Evolutionary conservation across 2,797 vertebrate genomes (phyloP).

Genomic region (Megaceryle alcyon): DNA sequence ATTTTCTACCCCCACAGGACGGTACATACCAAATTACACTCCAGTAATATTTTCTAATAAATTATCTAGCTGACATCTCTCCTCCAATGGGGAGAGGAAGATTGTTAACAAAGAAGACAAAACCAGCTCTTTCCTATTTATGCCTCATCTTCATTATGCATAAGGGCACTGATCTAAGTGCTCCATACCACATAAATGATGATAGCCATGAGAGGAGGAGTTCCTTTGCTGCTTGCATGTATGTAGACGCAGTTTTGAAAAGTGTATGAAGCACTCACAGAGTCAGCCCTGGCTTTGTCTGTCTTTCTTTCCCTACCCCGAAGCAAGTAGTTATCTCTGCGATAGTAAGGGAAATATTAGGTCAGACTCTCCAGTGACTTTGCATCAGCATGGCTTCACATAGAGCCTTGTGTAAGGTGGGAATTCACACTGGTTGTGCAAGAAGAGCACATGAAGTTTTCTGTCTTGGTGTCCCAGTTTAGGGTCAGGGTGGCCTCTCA

Average conservation of each 20-base stretch:
- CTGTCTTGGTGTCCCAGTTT: background rate
- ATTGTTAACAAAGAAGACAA: constrained; percentile 3
- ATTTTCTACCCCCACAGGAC: constrained; percentile 43
- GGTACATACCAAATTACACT: background rate
- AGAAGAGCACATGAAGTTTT: background rate
- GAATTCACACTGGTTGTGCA: background rate
- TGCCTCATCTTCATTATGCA: background rate
- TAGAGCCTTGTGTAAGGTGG: background rate
- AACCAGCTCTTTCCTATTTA: background rate
- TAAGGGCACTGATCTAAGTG: background rate
- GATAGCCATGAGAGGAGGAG: background rate
- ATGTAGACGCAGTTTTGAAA: background rate
- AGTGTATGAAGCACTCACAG: rapidly evolving
- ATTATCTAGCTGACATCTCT: background rate
- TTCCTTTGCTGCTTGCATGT: background rate
- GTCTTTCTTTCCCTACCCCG: background rate
- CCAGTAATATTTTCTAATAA: constrained; percentile 27
- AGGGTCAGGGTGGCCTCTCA: too few species aligned
- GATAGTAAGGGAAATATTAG: background rate
- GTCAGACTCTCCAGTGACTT: background rate
- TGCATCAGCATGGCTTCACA: background rate
- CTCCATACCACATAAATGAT: background rate
- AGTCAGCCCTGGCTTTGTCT: background rate
- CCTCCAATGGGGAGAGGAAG: background rate
- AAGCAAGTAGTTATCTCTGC: background rate